Conservation (phyloP, 2,888 invertebrate genomes). For the Caenorhabditis becei region DNA sequence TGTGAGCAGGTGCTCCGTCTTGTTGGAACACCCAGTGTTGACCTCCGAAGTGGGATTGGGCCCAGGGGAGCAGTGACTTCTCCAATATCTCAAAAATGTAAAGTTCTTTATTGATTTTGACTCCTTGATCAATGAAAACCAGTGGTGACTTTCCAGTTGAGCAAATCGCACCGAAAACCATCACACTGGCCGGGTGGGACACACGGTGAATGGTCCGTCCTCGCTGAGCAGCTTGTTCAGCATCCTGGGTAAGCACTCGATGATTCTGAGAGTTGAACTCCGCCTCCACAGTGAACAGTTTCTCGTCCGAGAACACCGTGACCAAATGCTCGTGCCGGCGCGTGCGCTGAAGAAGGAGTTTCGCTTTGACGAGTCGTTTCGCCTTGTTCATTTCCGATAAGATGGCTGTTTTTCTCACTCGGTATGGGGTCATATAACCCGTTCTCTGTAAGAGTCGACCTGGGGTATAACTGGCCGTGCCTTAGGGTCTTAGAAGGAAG, state of each 20-base stretch:
- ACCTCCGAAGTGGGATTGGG: slow-evolving; percentile 20
- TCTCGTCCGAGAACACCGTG: slow-evolving; percentile 48
- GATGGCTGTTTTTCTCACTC: no score
- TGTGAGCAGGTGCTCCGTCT: slow-evolving; percentile 37
- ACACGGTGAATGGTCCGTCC: slow-evolving; percentile 33
- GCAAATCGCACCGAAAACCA: slow-evolving; percentile 49
- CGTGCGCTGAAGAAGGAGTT: no score
- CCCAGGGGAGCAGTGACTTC: slow-evolving; percentile 24
- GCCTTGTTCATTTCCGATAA: no score
- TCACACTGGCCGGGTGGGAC: slow-evolving; percentile 12
- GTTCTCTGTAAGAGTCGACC: no score
- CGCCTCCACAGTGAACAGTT: slow-evolving; percentile 36
- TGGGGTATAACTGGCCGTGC: no score
- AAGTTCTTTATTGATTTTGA: slow-evolving; percentile 44
- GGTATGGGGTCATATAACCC: no score
- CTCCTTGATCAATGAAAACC: slow-evolving; percentile 37
- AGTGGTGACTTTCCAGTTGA: slow-evolving; percentile 43
- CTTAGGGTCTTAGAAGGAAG: no score
- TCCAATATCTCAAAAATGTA: slow-evolving; percentile 30
- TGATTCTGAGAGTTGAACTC: slow-evolving; percentile 39
- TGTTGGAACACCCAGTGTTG: slow-evolving; percentile 29
- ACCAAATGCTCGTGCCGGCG: no score
- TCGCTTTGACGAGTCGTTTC: no score
- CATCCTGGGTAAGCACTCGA: slow-evolving; percentile 6
- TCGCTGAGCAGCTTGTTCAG: slow-evolving; percentile 17